Percentiles rank a stretch among this genome's conserved stretches.
Conservation (phyloP, 2,113 vertebrate genomes). For the Corydoras maculifer region DNA sequence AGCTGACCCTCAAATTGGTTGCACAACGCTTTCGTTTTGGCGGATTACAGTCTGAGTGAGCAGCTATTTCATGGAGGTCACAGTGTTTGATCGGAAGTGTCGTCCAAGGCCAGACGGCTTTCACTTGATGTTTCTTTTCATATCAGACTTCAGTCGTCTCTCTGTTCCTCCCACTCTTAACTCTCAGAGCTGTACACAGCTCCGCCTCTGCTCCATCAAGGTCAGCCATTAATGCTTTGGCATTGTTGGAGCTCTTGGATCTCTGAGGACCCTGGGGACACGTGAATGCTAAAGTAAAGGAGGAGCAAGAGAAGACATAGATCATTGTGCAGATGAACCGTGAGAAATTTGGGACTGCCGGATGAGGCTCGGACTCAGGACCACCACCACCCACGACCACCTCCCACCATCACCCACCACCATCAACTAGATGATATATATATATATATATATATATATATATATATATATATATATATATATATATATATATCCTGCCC, state of each 20-base stretch:
- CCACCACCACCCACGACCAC: not conserved
- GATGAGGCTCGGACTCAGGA: not conserved
- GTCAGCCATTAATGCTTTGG: constrained; percentile 8
- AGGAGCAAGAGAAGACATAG: constrained; percentile 13
- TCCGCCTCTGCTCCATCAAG: constrained; percentile 13
- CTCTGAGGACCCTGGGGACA: not conserved
- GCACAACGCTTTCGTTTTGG: constrained; percentile 54
- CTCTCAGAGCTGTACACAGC: constrained; percentile 4
- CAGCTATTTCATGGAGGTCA: constrained; percentile 55
- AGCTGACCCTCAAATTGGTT: constrained; percentile 45
- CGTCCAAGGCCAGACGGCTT: constrained; percentile 2
- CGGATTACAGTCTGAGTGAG: constrained; percentile 47
- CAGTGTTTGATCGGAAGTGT: constrained; percentile 53
- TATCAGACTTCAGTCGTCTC: not conserved
- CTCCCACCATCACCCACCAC: no score
- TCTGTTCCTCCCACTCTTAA: constrained; percentile 1
- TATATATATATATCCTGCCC: no score
- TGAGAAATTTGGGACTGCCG: constrained; percentile 3
- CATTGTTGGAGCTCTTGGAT: constrained; percentile 8
- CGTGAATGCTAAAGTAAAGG: not conserved
- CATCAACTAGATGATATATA: no score
- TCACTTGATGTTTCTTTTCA: constrained; percentile 12
- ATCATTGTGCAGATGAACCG: constrained; percentile 17
- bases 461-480: no score
- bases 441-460: no score